These are phyloP conservation scores for Pteronotus mesoamericanus DNA, from an alignment of 2,797 vertebrate genomes.

Conservation along the genomic window DNA sequence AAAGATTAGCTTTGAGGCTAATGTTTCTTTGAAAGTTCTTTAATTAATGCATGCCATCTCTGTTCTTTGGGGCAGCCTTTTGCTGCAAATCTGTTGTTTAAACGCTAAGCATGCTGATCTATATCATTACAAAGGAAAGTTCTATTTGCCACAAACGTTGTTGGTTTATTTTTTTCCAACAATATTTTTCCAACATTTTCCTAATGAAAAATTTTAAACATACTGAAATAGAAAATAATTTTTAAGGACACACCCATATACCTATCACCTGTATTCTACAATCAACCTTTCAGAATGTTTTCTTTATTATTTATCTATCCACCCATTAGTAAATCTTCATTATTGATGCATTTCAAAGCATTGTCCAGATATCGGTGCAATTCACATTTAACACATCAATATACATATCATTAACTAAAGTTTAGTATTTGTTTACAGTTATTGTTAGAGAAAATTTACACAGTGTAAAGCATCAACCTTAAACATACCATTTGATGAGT, in stretches of 20 bases:
- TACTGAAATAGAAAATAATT: not conserved
- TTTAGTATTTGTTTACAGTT: constrained; percentile 11
- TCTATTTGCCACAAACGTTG: constrained; percentile 7
- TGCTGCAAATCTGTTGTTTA: constrained; percentile 4
- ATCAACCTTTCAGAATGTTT: not conserved
- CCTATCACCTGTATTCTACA: not conserved
- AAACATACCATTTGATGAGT: not conserved
- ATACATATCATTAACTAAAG: not conserved
- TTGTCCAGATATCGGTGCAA: not conserved
- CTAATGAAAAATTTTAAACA: not conserved
- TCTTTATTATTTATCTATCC: not conserved
- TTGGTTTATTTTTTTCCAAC: not conserved
- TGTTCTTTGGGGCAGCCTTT: constrained; percentile 2
- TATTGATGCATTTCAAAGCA: constrained; percentile 1
- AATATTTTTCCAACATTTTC: not conserved
- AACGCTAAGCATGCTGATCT: not conserved
- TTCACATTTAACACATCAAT: not conserved
- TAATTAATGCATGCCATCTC: constrained; percentile 37
- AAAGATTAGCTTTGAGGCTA: constrained; percentile 11
- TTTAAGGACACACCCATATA: not conserved
- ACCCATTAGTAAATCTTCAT: not conserved
- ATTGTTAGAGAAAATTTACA: constrained; percentile 18
- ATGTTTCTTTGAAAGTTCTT: not conserved
- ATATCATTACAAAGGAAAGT: not conserved
- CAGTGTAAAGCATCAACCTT: not conserved